These are phyloP conservation scores for Ophonus ardosiacus DNA, from an alignment of 2,888 invertebrate species.

Conservation along the genomic window DNA sequence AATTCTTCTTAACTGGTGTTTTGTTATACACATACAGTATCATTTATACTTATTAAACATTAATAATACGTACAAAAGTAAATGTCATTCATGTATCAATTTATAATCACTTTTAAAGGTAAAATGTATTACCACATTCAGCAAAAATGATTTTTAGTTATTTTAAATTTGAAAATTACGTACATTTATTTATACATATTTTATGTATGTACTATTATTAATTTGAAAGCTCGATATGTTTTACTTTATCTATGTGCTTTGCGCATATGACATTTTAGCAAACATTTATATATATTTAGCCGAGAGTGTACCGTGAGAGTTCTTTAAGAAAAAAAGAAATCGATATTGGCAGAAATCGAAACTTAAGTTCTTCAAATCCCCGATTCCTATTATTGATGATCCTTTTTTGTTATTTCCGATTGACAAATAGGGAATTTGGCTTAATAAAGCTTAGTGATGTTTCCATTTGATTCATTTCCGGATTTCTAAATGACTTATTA, in stretches of 20 bases:
- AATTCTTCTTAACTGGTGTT: too few relatives aligned
- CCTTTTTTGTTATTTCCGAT: not conserved
- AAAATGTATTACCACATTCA: too few relatives aligned
- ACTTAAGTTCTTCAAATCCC: not conserved
- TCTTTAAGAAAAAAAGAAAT: not conserved
- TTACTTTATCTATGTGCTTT: not conserved
- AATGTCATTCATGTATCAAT: too few relatives aligned
- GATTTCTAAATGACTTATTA: not conserved
- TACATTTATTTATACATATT: too few relatives aligned
- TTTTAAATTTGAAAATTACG: too few relatives aligned
- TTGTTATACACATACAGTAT: too few relatives aligned
- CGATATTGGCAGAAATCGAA: not conserved
- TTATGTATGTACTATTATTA: too few relatives aligned
- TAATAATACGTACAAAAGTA: too few relatives aligned
- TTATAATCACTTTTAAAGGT: too few relatives aligned
- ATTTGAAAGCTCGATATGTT: too few relatives aligned
- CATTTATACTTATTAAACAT: too few relatives aligned
- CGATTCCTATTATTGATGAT: not conserved
- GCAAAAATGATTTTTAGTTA: too few relatives aligned
- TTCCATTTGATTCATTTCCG: constrained; percentile 16
- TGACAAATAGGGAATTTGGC: not conserved
- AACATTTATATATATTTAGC: not conserved
- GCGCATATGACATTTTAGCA: not conserved
- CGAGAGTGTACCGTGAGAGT: not conserved
- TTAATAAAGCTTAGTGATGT: constrained; percentile 17